Base-by-base conservation (phyloP, 2,113 vertebrate genomes). In the Alaudala cheleensis region DNA sequence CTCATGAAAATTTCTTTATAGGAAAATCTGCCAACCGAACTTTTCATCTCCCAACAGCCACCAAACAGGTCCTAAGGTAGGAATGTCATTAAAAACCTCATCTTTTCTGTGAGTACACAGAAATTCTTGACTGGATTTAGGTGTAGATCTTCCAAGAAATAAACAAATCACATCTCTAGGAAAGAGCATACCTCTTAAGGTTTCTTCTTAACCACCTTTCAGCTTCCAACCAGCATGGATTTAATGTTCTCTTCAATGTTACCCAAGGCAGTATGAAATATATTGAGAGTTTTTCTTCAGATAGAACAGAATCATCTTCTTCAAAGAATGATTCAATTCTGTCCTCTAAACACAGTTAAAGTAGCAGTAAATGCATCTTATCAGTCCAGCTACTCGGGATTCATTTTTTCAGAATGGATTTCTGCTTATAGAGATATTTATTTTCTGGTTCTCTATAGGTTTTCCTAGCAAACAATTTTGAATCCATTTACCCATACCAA, bases 381-480 rank as follows among this genome's bases (percentile, higher is more conserved):
- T 42, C 86, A 77, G 34, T 39, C 37, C 70, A 76, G 49, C 39
- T 93, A 50, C 56, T 71, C 14, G 3, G 21, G 37, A 91, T 60
- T 88, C 17, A 77, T 82, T 42, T 83, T 82, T 81, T 86, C 86
- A 92, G 72, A 93, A 80, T 8, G 86, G n/a, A 86, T 73, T 86
- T 92, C 71, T 93, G n/a, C 60, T 61, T 77, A 80, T 7, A 83
- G 34, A 25, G 57, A 21, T 61, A 82, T 74, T 83, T 88, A 70
- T 91, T 70, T 88, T 45, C 50, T 53, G 7, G 19, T 64, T 93
- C 53, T 72, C 40, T 56, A 1, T 33, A 80, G 70, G 67, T 31
- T 86, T 76, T 90, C 34, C 49, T 49, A 79, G 61, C 1, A 3
- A 90, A 82, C 21, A 79, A 56, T 73, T 95, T 73, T 74, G 50